Percentiles rank a stretch among this genome's conserved stretches.
Conservation (phyloP, 2,888 invertebrate genomes). For the Drosophila quinaria region DNA sequence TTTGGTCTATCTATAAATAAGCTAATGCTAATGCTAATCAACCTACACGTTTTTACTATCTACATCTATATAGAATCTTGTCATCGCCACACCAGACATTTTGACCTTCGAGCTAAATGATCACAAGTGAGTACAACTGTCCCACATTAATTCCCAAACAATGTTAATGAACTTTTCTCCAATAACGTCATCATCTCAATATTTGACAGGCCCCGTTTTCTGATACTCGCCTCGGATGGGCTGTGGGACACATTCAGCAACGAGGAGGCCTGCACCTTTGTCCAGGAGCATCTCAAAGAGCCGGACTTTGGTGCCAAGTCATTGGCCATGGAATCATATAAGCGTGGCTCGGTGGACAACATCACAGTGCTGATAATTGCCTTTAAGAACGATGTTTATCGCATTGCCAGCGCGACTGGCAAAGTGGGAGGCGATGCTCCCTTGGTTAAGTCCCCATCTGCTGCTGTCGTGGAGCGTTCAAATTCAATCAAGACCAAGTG, state of each 20-base stretch:
- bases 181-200: slow-evolving; percentile 16
- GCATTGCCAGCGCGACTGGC: slow-evolving; percentile 64
- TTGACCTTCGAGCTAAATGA: slow-evolving; percentile 95
- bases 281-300: slow-evolving; percentile 94
- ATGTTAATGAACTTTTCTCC: slow-evolving; percentile 37
- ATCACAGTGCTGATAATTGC: slow-evolving; percentile 97
- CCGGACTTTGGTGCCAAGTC: slow-evolving; percentile 96
- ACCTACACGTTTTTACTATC: slow-evolving; percentile 23
- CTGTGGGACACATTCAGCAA: slow-evolving; percentile 98
- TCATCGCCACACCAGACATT: slow-evolving; percentile 98
- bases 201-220: slow-evolving; percentile 90
- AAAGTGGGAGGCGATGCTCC: slow-evolving; percentile 15
- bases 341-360: slow-evolving; percentile 97
- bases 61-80: slow-evolving; percentile 88
- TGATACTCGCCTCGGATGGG: slow-evolving; percentile 97
- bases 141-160: background rate
- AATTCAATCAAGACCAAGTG: slow-evolving; percentile 72
- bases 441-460: slow-evolving; percentile 53
- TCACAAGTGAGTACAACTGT: slow-evolving; percentile 87
- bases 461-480: slow-evolving; percentile 61
- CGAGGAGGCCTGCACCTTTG: slow-evolving; percentile 96
- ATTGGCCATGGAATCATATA: slow-evolving; percentile 95
- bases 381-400: slow-evolving; percentile 88
- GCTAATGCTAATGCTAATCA: slow-evolving; percentile 43
- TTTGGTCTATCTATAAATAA: slow-evolving; percentile 8